Percentiles rank a stretch among this genome's conserved stretches.
Conservation (phyloP, 2,797 vertebrate species). For the Amblyopsis hoosieri region DNA sequence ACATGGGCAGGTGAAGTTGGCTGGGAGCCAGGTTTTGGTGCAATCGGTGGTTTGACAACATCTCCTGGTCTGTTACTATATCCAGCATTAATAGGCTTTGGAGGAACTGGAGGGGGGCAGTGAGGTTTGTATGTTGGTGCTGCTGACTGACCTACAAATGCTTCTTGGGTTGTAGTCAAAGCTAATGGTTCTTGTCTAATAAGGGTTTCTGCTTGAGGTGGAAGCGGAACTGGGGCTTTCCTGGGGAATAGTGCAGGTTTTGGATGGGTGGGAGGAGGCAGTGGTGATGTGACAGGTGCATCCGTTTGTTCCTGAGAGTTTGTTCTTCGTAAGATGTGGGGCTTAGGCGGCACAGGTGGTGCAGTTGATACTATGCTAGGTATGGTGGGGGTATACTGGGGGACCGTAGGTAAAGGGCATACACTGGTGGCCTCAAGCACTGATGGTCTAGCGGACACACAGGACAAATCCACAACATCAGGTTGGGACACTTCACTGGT, state of each 20-base stretch:
- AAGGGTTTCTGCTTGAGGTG: slow-evolving; percentile 70
- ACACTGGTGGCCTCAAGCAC: slow-evolving; percentile 58
- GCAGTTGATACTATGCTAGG: slow-evolving; percentile 78
- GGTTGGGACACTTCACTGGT: slow-evolving; percentile 34
- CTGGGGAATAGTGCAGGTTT: slow-evolving; percentile 90
- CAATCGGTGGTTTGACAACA: slow-evolving; percentile 88
- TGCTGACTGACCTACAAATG: slow-evolving; percentile 64
- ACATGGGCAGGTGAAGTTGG: slow-evolving; percentile 71
- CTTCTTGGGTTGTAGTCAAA: slow-evolving; percentile 59
- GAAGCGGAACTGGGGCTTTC: slow-evolving; percentile 80
- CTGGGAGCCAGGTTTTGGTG: slow-evolving; percentile 86
- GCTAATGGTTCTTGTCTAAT: slow-evolving; percentile 59
- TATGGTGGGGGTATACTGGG: slow-evolving; percentile 78
- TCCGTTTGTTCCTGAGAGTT: slow-evolving; percentile 86
- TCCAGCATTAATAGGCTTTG: slow-evolving; percentile 90
- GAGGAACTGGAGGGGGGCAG: slow-evolving; percentile 91
- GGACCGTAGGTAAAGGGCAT: slow-evolving; percentile 78
- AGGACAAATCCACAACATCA: slow-evolving; percentile 72
- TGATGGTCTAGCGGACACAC: slow-evolving; percentile 48
- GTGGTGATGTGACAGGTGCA: slow-evolving; percentile 79
- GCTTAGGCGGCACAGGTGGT: slow-evolving; percentile 85
- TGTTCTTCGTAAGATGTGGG: slow-evolving; percentile 80
- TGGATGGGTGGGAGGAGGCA: slow-evolving; percentile 88
- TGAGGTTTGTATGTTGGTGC: slow-evolving; percentile 80
- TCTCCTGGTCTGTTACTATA: slow-evolving; percentile 86